phyloP scores from a whole-genome alignment of 2,797 vertebrate species.

The Acanthiza pusilla region DNA sequence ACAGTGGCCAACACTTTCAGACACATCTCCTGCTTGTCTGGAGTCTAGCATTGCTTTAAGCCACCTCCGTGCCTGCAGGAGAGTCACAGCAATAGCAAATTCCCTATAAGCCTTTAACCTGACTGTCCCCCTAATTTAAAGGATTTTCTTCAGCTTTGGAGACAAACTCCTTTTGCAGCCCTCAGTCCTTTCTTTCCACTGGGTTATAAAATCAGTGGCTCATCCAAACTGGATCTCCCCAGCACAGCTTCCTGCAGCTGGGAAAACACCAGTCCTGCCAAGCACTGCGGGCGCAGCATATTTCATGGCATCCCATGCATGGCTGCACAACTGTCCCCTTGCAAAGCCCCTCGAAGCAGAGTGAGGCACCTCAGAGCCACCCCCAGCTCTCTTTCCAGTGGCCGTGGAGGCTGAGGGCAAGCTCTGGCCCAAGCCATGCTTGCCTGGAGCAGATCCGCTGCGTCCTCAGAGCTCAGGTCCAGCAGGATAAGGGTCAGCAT shows the following conservation, averaged over 20 bases:
- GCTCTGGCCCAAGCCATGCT: accelerated
- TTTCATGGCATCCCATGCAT: background rate
- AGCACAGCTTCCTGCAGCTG: background rate
- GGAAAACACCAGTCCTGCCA: background rate
- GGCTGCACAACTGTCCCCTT: background rate
- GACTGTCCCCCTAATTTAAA: background rate
- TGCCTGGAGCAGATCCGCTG: background rate
- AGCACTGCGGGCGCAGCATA: accelerated
- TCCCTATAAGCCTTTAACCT: background rate
- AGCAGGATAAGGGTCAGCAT: accelerated
- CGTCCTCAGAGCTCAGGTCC: background rate
- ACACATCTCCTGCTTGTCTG: background rate
- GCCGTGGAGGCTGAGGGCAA: background rate
- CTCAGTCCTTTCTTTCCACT: background rate
- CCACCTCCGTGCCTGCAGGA: background rate
- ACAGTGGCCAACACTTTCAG: background rate
- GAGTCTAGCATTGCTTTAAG: background rate
- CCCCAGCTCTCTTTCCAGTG: background rate
- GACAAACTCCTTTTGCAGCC: background rate
- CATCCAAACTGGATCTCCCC: background rate
- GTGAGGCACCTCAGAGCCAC: background rate
- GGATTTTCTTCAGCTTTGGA: background rate
- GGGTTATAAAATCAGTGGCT: background rate
- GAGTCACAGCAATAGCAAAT: background rate
- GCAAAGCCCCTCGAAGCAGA: background rate